Conservation (phyloP, 2,797 vertebrate genomes). For the Valencia hispanica region DNA sequence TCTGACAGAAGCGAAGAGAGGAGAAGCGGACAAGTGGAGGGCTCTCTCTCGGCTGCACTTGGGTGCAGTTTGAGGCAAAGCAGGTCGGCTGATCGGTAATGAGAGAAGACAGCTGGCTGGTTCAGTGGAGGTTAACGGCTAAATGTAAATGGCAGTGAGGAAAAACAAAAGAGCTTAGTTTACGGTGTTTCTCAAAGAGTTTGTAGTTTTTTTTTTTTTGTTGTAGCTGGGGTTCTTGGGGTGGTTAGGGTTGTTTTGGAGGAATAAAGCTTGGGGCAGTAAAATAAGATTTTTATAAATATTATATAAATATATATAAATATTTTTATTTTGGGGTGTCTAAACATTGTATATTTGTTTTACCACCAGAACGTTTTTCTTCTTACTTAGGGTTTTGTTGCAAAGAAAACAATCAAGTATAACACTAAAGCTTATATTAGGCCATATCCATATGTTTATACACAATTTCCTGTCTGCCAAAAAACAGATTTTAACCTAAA, state of each 20-base stretch:
- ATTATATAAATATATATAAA: background rate
- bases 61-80: conserved; percentile 56
- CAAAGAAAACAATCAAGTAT: background rate
- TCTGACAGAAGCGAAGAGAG: conserved; percentile 55
- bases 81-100: conserved; percentile 66
- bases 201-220: conserved; percentile 14
- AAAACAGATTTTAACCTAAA: background rate
- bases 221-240: conserved; percentile 8
- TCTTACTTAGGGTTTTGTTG: background rate
- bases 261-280: background rate
- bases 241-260: background rate
- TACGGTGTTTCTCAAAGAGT: conserved; percentile 27
- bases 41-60: conserved; percentile 53
- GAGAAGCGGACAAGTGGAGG: conserved; percentile 16
- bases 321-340: background rate
- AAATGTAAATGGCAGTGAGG: conserved; percentile 62
- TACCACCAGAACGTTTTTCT: background rate
- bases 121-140: conserved; percentile 75
- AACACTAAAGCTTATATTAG: background rate
- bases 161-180: conserved; percentile 43
- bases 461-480: background rate
- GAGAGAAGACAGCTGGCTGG: conserved; percentile 78
- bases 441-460: background rate
- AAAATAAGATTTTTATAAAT: conserved; percentile 1
- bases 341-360: background rate